Evolutionary conservation across 2,113 vertebrate species (phyloP).

Genomic region (Macroglossus sobrinus): DNA sequence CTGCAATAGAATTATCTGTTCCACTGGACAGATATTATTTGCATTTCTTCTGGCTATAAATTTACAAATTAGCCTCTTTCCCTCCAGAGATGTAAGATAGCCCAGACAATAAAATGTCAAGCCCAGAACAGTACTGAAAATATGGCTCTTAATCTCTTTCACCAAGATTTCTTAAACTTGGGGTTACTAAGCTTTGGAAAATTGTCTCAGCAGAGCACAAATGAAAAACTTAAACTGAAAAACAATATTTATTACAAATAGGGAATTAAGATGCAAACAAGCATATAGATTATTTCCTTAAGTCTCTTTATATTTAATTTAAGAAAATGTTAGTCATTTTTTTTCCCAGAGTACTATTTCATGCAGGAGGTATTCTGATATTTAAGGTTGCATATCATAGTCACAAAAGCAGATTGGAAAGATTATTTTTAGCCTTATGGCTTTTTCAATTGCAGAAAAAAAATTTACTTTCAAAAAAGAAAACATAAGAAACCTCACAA

Average conservation of each 20-base stretch:
- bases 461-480: constrained; percentile 36
- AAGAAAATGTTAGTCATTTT: background rate
- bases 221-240: background rate
- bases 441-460: constrained; percentile 24
- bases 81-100: background rate
- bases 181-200: background rate
- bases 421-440: constrained; percentile 26
- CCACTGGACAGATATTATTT: background rate
- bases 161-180: background rate
- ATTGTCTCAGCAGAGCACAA: background rate
- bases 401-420: background rate
- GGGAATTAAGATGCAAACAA: background rate
- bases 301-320: constrained; percentile 1
- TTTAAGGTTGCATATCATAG: background rate
- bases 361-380: constrained; percentile 24
- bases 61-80: background rate
- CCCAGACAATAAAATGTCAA: background rate
- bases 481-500: constrained; percentile 22
- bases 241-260: background rate
- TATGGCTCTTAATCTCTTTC: background rate
- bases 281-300: background rate
- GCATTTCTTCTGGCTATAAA: constrained; percentile 11
- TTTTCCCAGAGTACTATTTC: background rate
- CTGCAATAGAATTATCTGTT: background rate
- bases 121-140: background rate